These are phyloP conservation scores for Hylia prasina DNA, from an alignment of 2,113 vertebrate species.

Conservation along the genomic window DNA sequence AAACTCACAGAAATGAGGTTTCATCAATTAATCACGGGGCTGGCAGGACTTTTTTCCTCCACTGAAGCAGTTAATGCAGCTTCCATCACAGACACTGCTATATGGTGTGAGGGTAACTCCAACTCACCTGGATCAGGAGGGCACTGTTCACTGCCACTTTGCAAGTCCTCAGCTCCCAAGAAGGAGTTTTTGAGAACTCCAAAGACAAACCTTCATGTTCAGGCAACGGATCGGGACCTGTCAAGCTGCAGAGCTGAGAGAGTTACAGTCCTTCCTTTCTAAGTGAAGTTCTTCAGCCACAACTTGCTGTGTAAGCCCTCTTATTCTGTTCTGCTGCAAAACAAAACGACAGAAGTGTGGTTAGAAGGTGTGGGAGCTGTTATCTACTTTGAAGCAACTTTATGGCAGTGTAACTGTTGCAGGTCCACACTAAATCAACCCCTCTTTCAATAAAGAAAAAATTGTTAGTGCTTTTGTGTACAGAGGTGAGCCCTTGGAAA, in stretches of 20 bases:
- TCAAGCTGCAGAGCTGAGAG: neutral
- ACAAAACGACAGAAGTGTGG: neutral
- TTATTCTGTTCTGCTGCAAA: neutral
- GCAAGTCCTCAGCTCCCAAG: neutral
- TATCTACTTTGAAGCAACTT: neutral
- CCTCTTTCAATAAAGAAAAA: neutral
- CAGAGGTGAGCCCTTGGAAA: neutral
- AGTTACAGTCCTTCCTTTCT: fast-evolving
- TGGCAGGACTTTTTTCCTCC: neutral
- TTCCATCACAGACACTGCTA: fast-evolving
- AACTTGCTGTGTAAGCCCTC: neutral
- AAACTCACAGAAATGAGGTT: neutral
- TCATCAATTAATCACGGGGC: slow-evolving; percentile 11
- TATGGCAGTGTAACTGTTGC: neutral
- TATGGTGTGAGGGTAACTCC: neutral
- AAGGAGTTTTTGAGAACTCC: neutral
- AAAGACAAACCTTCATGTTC: neutral
- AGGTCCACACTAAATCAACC: neutral
- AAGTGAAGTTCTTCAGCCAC: neutral
- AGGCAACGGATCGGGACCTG: fast-evolving
- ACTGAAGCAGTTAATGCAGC: neutral
- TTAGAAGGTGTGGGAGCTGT: neutral
- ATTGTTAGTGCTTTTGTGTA: neutral
- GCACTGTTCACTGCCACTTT: neutral
- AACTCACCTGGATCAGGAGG: neutral